Evolutionary conservation across 2,797 vertebrate genomes (phyloP).

Genomic region (Nyctalus aviator): DNA sequence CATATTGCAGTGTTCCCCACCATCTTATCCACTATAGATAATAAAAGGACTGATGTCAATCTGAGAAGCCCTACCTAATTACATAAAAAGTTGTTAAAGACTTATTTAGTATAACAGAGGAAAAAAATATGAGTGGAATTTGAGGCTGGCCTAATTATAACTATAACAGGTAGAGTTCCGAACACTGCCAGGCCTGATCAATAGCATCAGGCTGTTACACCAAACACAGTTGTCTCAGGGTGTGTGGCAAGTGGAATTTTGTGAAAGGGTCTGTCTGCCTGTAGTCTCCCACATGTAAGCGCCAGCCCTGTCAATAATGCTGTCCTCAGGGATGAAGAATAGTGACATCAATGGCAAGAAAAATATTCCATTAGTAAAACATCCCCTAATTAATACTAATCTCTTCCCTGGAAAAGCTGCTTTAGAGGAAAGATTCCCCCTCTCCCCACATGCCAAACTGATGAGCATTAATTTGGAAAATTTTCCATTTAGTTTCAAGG

Average conservation of each 20-base stretch:
- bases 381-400: constrained; percentile 80
- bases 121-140: constrained; percentile 13
- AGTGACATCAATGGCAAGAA: constrained; percentile 72
- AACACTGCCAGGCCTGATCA: constrained; percentile 9
- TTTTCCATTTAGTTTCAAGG: constrained; percentile 79
- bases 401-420: constrained; percentile 77
- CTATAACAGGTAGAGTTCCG: constrained; percentile 49
- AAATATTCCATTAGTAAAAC: constrained; percentile 81
- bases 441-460: constrained; percentile 55
- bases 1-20: not conserved
- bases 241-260: constrained; percentile 3
- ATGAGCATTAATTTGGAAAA: constrained; percentile 77
- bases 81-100: not conserved
- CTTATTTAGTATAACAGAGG: not conserved
- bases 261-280: constrained; percentile 23
- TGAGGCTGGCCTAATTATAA: not conserved
- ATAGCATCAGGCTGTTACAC: constrained; percentile 36
- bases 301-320: constrained; percentile 42
- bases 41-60: not conserved
- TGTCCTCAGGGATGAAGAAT: constrained; percentile 61
- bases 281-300: not conserved
- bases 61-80: not conserved
- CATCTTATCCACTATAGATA: not conserved
- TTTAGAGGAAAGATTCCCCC: constrained; percentile 63
- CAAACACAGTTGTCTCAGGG: not conserved